These are phyloP conservation scores for Batillaria attramentaria DNA, from an alignment of 1,140 invertebrate genomes.

Conservation along the genomic window DNA sequence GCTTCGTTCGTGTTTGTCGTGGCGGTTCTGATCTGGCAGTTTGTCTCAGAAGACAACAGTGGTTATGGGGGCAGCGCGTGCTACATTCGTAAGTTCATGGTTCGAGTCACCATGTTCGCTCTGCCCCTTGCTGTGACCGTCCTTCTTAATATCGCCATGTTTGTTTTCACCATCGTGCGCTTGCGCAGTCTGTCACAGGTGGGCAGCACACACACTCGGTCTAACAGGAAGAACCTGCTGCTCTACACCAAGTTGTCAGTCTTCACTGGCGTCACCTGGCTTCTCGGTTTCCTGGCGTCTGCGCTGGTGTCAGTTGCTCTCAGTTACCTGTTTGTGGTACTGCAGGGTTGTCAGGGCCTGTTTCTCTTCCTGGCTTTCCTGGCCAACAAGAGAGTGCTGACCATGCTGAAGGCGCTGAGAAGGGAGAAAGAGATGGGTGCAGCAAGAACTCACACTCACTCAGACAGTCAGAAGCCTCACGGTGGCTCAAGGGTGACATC, in stretches of 20 bases:
- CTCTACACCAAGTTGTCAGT: constrained; percentile 25
- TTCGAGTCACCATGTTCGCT: constrained; percentile 14
- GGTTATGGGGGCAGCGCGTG: constrained; percentile 1
- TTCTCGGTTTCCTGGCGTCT: constrained; percentile 17
- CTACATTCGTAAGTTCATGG: constrained; percentile 14
- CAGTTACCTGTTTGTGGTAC: constrained; percentile 1
- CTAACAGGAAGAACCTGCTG: constrained; percentile 3
- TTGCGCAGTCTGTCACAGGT: not conserved
- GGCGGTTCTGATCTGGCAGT: constrained; percentile 1
- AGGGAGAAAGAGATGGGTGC: too few species aligned
- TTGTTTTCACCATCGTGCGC: constrained; percentile 7
- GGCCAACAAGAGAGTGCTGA: constrained; percentile 9
- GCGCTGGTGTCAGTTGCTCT: not conserved
- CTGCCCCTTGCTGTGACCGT: not conserved
- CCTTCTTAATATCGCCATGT: constrained; percentile 13
- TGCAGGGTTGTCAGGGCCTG: constrained; percentile 15
- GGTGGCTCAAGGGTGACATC: too few species aligned
- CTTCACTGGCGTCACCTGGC: constrained; percentile 24
- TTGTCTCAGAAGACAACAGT: not conserved
- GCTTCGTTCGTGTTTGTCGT: not conserved
- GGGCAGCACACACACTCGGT: constrained; percentile 11
- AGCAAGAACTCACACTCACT: too few species aligned
- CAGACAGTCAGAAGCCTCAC: too few species aligned
- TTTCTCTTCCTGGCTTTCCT: constrained; percentile 20
- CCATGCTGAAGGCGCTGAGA: constrained; percentile 11